Conservation (phyloP, 2,797 vertebrate species). For the Champsocephalus gunnari region DNA sequence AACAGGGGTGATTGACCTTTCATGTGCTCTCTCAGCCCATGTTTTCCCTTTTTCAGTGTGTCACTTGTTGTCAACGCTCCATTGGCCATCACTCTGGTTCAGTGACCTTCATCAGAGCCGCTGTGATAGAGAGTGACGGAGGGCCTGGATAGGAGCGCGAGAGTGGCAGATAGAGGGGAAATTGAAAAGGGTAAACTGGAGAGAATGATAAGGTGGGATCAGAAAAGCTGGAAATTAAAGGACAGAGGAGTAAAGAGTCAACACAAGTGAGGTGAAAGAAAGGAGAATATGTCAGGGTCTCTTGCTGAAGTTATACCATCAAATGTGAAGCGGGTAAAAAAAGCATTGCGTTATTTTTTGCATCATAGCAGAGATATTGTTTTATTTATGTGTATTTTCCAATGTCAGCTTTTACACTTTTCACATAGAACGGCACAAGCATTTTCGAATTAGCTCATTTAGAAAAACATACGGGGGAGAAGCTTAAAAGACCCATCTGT, state of each 20-base stretch:
- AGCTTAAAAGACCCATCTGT: background rate
- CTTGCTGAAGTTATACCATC: background rate
- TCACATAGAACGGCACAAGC: background rate
- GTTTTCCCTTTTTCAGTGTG: background rate
- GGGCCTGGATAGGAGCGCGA: background rate
- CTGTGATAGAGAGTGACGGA: slow-evolving; percentile 16
- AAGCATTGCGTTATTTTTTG: background rate
- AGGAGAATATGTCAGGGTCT: background rate
- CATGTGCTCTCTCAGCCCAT: slow-evolving; percentile 7
- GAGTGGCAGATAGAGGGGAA: slow-evolving; percentile 15
- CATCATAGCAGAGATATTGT: background rate
- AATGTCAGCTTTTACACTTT: background rate
- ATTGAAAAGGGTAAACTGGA: slow-evolving; percentile 34
- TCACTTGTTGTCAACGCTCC: slow-evolving; percentile 28
- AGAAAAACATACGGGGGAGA: background rate
- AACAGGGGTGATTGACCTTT: slow-evolving; percentile 43
- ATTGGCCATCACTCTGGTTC: slow-evolving; percentile 41
- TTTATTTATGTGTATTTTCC: no score
- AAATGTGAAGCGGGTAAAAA: background rate
- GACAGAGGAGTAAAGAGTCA: slow-evolving; percentile 8
- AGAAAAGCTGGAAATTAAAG: slow-evolving; percentile 24
- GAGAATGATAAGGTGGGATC: slow-evolving; percentile 23
- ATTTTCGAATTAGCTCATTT: background rate
- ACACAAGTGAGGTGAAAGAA: background rate
- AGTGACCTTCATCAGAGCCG: slow-evolving; percentile 46